Evolutionary conservation across 1,140 invertebrate genomes (phyloP).

Genomic region (Fragariocoptes setiger): DNA sequence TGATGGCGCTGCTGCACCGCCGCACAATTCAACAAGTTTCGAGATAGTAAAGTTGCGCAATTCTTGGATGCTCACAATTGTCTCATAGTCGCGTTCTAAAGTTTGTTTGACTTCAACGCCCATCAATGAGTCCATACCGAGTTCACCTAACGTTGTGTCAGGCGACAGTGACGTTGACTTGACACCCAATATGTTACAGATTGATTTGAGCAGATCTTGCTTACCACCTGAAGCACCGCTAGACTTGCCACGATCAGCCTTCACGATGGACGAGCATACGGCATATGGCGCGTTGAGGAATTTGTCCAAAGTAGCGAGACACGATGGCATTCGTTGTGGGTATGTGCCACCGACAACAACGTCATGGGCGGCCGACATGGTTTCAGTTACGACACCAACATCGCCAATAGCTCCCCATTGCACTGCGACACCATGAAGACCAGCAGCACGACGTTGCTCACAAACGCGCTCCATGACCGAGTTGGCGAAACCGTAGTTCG

Average conservation of each 20-base stretch:
- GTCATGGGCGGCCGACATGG: constrained; percentile 51
- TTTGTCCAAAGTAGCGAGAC: constrained; percentile 44
- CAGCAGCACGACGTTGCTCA: constrained; percentile 41
- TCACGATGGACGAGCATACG: constrained; percentile 5
- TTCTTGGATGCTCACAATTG: constrained; percentile 55
- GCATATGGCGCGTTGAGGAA: constrained; percentile 21
- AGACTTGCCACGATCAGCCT: constrained; percentile 21
- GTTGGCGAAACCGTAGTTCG: constrained; percentile 81
- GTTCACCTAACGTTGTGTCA: constrained; percentile 42
- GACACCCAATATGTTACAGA: constrained; percentile 54
- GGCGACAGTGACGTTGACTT: constrained; percentile 39
- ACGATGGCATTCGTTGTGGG: constrained; percentile 62
- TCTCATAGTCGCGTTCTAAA: constrained; percentile 59
- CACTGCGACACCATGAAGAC: constrained; percentile 42
- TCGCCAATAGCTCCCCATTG: constrained; percentile 93
- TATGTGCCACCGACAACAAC: constrained; percentile 61
- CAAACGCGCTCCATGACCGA: constrained; percentile 78
- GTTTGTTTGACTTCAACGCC: constrained; percentile 90
- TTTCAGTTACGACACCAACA: constrained; percentile 59
- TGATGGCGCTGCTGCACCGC: too few relatives aligned
- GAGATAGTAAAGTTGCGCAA: constrained; percentile 45
- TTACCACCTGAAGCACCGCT: constrained; percentile 17
- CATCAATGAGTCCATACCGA: constrained; percentile 92
- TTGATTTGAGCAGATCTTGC: constrained; percentile 28
- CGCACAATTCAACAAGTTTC: constrained; percentile 31